phyloP scores from a whole-genome alignment of 2,797 vertebrate species.

The Botia almorhae region DNA sequence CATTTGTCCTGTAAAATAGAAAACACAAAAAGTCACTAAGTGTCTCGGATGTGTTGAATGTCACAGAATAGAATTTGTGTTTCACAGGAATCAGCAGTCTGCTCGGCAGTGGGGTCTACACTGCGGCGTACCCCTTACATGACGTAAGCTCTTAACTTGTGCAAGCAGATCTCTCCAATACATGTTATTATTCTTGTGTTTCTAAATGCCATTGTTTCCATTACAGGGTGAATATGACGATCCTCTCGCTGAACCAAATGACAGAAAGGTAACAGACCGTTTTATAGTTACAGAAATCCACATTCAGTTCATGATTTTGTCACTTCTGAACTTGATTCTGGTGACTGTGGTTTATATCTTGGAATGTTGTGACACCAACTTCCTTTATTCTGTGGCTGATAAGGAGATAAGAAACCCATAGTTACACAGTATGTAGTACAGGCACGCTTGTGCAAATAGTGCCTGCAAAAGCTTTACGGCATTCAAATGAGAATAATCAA shows the following conservation, averaged over 20 bases:
- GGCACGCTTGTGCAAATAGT: no score
- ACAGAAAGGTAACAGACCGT: conserved; percentile 84
- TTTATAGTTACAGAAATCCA: neutral
- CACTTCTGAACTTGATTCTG: neutral
- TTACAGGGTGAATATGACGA: conserved; percentile 83
- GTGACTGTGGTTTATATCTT: neutral
- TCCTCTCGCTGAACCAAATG: conserved; percentile 76
- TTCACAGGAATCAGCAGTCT: conserved; percentile 90
- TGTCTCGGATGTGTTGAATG: neutral
- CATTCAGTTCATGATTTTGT: neutral
- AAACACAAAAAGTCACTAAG: neutral
- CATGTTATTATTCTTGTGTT: neutral
- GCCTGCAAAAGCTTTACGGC: neutral
- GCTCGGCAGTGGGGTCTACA: conserved; percentile 89
- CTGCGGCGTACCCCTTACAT: conserved; percentile 89
- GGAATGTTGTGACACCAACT: no score
- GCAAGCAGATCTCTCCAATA: neutral
- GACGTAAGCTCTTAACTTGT: conserved; percentile 84
- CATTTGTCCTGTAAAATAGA: neutral
- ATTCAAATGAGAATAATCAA: neutral
- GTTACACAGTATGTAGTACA: no score
- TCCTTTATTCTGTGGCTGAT: no score
- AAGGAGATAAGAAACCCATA: no score
- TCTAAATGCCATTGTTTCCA: neutral
- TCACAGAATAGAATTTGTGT: conserved; percentile 26